These are phyloP conservation scores for Cyrtorhinus lividipennis DNA, from an alignment of 1,140 invertebrate genomes.

Conservation along the genomic window DNA sequence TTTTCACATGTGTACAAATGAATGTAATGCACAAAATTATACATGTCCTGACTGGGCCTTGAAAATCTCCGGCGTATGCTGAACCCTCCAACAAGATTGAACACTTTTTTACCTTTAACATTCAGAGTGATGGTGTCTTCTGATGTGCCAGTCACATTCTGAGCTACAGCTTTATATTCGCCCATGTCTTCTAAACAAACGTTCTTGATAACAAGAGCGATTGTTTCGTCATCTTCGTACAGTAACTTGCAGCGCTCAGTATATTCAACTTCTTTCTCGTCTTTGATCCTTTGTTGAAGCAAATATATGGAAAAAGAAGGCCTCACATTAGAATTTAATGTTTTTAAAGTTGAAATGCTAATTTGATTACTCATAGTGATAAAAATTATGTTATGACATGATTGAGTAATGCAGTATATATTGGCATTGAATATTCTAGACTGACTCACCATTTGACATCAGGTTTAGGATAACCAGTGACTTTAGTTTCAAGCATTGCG, in stretches of 20 bases:
- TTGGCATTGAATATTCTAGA: too few species aligned
- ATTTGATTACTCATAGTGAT: too few species aligned
- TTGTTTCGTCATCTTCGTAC: constrained; percentile 83
- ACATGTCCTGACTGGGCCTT: too few species aligned
- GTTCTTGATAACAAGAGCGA: constrained; percentile 81
- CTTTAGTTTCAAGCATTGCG: constrained; percentile 83
- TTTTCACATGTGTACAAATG: too few species aligned
- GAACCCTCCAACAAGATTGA: too few species aligned
- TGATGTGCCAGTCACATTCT: constrained; percentile 79
- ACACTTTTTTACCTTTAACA: constrained; percentile 56
- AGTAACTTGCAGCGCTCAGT: constrained; percentile 68
- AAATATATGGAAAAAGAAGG: too few species aligned
- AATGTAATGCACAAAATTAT: too few species aligned
- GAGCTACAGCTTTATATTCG: constrained; percentile 64
- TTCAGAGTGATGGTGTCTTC: constrained; percentile 53
- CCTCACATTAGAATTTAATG: too few species aligned
- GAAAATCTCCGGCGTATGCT: too few species aligned
- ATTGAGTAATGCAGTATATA: too few species aligned
- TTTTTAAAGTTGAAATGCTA: too few species aligned
- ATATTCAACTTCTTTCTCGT: constrained; percentile 54
- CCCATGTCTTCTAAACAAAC: constrained; percentile 69
- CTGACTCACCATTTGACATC: constrained; percentile 67
- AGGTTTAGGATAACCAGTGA: constrained; percentile 84
- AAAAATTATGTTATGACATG: too few species aligned
- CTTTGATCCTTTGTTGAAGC: constrained; percentile 46